phyloP scores from a whole-genome alignment of 2,113 vertebrate species.

The Rhagologus leucostigma region DNA sequence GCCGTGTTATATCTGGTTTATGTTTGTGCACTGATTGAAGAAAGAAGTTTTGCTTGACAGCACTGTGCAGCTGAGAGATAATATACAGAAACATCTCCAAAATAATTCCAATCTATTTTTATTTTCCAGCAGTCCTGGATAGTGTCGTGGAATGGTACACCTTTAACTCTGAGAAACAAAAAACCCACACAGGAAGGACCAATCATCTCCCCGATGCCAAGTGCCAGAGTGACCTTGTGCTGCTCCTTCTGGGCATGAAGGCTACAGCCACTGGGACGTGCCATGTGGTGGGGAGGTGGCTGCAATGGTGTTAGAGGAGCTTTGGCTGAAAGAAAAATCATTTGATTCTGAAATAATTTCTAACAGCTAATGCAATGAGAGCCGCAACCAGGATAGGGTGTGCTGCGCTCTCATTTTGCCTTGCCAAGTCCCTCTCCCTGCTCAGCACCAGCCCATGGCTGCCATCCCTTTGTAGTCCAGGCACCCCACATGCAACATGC shows the following conservation, averaged over 20 bases:
- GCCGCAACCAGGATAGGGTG: not conserved
- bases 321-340: not conserved
- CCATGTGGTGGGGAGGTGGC: accelerated
- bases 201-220: accelerated
- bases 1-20: constrained; percentile 9
- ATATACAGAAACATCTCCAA: not conserved
- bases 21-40: not conserved
- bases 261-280: accelerated
- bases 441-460: not conserved
- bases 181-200: accelerated
- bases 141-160: not conserved
- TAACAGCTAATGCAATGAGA: not conserved
- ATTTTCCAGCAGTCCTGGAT: not conserved
- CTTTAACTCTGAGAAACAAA: not conserved
- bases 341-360: not conserved
- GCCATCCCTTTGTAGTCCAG: not conserved
- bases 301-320: not conserved
- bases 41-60: constrained; percentile 31
- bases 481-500: not conserved
- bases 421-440: not conserved
- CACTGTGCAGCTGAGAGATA: not conserved
- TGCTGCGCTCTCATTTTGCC: accelerated
- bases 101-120: constrained; percentile 39
- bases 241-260: not conserved
- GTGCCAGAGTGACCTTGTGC: not conserved